A percentile compares a stretch with the other conserved stretches of the same genome.
phyloP scores from a whole-genome alignment of 2,113 vertebrate genomes.

The Limanda limanda region DNA sequence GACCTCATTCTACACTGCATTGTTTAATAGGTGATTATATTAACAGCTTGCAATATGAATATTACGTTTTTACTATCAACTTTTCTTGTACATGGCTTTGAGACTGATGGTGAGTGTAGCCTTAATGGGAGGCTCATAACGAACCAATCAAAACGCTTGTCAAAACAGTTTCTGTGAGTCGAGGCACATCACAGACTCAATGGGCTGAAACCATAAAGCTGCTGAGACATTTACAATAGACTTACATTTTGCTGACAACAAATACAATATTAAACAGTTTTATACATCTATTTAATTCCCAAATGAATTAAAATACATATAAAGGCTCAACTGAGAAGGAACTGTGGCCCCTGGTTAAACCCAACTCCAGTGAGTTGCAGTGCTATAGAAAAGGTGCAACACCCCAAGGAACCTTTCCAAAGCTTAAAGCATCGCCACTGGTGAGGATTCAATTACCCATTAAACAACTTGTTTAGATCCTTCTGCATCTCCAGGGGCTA shows the following conservation, averaged over 20 bases:
- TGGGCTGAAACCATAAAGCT: background rate
- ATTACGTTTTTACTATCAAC: conserved; percentile 11
- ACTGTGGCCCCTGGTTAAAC: background rate
- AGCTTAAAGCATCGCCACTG: background rate
- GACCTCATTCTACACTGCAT: background rate
- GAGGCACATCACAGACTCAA: background rate
- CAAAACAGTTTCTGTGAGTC: conserved; percentile 10
- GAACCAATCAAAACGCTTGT: conserved; percentile 1
- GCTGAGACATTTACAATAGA: background rate
- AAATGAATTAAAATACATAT: background rate
- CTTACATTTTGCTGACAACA: background rate
- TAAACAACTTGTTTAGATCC: background rate
- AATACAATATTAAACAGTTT: conserved; percentile 5
- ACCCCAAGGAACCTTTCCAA: no score
- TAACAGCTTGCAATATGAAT: conserved; percentile 1
- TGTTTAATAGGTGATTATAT: background rate
- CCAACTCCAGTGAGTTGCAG: background rate
- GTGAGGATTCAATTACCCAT: background rate
- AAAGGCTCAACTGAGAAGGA: background rate
- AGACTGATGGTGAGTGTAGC: background rate
- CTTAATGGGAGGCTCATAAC: conserved; percentile 8
- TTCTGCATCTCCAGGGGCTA: background rate
- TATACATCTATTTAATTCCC: background rate
- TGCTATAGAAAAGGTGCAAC: no score
- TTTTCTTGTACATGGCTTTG: background rate